Conservation (phyloP, 2,888 invertebrate genomes). For the Latrodectus hesperus region DNA sequence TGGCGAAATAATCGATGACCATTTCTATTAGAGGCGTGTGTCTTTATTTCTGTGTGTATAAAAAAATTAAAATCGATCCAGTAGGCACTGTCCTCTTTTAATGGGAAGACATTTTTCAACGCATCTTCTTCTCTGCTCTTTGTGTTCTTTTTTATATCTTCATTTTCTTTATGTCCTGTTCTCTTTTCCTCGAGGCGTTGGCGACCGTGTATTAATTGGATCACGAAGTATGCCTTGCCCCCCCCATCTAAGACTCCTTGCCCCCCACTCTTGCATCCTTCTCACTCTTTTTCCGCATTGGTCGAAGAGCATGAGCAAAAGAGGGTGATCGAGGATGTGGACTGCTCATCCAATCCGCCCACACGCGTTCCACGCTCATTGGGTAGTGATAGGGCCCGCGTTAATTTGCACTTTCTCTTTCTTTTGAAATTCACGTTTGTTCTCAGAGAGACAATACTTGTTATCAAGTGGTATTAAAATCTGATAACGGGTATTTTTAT, state of each 20-base stretch:
- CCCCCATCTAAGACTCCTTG: not conserved
- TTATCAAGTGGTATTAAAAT: too few relatives aligned
- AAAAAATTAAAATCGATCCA: slow-evolving; percentile 63
- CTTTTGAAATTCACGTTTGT: not conserved
- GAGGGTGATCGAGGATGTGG: slow-evolving; percentile 9
- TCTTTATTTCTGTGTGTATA: slow-evolving; percentile 53
- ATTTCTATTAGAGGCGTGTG: slow-evolving; percentile 60
- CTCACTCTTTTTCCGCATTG: slow-evolving; percentile 42
- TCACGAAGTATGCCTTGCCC: slow-evolving; percentile 47
- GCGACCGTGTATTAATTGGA: slow-evolving; percentile 65
- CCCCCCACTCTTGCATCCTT: slow-evolving; percentile 18
- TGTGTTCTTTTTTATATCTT: slow-evolving; percentile 12
- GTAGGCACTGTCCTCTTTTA: slow-evolving; percentile 54
- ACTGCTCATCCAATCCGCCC: slow-evolving; percentile 41
- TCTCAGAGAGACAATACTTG: not conserved
- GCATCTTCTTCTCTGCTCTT: slow-evolving; percentile 24
- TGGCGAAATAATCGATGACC: slow-evolving; percentile 51
- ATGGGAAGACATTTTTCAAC: slow-evolving; percentile 68
- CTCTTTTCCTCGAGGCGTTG: slow-evolving; percentile 57
- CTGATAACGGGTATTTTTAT: too few relatives aligned
- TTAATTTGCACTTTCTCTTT: slow-evolving; percentile 2
- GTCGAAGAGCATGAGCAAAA: slow-evolving; percentile 21
- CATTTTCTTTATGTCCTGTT: slow-evolving; percentile 52
- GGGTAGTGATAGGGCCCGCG: slow-evolving; percentile 17
- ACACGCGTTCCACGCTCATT: slow-evolving; percentile 28